Evolutionary conservation across 2,797 vertebrate species (phyloP).

Genomic region (Melopsittacus undulatus): DNA sequence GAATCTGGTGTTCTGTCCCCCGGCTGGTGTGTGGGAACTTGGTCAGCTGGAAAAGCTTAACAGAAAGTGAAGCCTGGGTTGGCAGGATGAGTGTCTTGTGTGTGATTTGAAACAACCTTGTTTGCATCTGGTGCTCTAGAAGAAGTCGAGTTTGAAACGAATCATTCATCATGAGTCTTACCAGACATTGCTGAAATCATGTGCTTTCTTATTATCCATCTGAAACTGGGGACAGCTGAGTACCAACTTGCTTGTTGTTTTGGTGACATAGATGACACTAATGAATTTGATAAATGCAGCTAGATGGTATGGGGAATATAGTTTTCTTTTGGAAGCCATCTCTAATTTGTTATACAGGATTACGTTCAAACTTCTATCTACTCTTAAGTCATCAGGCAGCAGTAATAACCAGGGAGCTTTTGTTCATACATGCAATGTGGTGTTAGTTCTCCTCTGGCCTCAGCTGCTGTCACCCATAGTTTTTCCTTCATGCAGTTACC

Average conservation of each 20-base stretch:
- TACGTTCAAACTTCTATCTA: not conserved
- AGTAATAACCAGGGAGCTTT: not conserved
- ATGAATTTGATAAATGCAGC: not conserved
- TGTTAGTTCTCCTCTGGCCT: not conserved
- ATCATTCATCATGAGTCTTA: not conserved
- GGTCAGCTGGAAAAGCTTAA: not conserved
- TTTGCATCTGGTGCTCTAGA: not conserved
- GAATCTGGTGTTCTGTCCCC: not conserved
- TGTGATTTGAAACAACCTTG: not conserved
- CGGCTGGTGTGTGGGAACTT: accelerated
- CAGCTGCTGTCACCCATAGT: not conserved
- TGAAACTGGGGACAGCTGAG: not conserved
- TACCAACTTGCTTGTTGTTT: not conserved
- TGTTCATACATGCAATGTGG: not conserved
- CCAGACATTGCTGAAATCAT: not conserved
- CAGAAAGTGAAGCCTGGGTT: not conserved
- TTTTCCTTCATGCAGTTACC: not conserved
- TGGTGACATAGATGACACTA: not conserved
- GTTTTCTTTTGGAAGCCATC: not conserved
- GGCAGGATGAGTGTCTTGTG: not conserved
- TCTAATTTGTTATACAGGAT: not conserved
- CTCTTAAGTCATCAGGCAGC: not conserved
- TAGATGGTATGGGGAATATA: not conserved
- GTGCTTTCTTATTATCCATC: not conserved
- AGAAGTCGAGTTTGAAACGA: not conserved